Evolutionary conservation across 2,888 invertebrate genomes (phyloP).

Genomic region (Autographa pulchrina): DNA sequence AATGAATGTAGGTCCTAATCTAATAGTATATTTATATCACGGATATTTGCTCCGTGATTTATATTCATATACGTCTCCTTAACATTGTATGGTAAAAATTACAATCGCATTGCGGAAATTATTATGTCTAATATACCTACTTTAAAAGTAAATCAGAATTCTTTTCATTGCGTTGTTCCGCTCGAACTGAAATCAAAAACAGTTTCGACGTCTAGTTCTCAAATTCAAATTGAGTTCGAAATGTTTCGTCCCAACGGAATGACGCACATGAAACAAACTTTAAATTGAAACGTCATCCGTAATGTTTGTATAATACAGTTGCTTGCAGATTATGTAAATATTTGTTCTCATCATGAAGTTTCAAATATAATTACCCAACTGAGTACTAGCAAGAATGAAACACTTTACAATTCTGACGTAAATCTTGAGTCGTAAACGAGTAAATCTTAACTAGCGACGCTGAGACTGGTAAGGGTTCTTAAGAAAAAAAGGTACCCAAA

Average conservation of each 20-base stretch:
- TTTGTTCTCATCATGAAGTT: constrained; percentile 41
- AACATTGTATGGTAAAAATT: no score
- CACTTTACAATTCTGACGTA: constrained; percentile 34
- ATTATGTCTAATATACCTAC: neutral
- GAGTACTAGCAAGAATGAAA: constrained; percentile 31
- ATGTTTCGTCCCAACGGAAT: constrained; percentile 52
- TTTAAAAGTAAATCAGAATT: neutral
- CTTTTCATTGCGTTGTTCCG: constrained; percentile 6
- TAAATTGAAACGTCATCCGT: constrained; percentile 49
- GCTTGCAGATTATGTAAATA: constrained; percentile 53
- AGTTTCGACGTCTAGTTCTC: constrained; percentile 49
- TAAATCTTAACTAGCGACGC: constrained; percentile 32
- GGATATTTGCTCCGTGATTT: no score
- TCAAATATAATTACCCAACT: constrained; percentile 40
- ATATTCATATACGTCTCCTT: no score
- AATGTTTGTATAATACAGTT: constrained; percentile 34
- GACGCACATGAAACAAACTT: constrained; percentile 39
- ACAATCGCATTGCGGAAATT: no score
- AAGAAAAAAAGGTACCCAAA: constrained; percentile 65
- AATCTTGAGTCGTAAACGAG: constrained; percentile 28
- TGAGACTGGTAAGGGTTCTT: constrained; percentile 57
- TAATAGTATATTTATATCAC: no score
- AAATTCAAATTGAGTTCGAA: constrained; percentile 61
- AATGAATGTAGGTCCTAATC: no score
- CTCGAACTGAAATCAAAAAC: constrained; percentile 35